Evolutionary conservation across 2,888 invertebrate species (phyloP), one percentile per base, ranked within the genome.

Genomic region (Oasisia sp.): DNA sequence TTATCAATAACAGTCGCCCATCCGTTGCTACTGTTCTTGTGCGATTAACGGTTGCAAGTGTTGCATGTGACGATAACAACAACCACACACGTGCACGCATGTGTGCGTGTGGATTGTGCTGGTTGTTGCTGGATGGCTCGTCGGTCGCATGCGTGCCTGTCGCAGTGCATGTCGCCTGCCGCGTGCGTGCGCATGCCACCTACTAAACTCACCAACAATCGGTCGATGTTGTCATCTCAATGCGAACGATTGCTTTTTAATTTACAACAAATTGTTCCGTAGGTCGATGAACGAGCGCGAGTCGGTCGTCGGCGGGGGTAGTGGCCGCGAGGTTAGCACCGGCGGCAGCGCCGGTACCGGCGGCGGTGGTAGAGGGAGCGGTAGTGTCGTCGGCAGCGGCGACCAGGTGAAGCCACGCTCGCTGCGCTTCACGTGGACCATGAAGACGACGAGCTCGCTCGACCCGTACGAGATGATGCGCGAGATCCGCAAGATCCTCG

Each of bases 391-490:
- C 90, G 58, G 89, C 92, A 91, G 32, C 50, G 92, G 92, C 58
- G 95, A 95, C 91, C 93, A 94, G 38, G 94, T 95, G 89, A 96
- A 96, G 93, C 96, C 96, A n/a, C 93, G 94, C 89, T 94, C 94
- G 44, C 92, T 94, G 99, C 98, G 99, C 94, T 99, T 99, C 97
- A 99, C 99, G 93, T 99, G 99, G 99, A 99, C 99, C 96, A 99
- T 99, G 99, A 99, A 99, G 97, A 99, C 99, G 91, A 99, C 99
- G 91, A 99, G 99, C 94, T 98, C 99, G 92, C 97, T 99, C 96
- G 94, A 99, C 97, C 99, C 99, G 91, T 98, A 99, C 96, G 99
- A 99, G 97, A 99, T 99, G 96, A 99, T 99, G 99, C 98, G 98
- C 94, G 99, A 99, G 97, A 99, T 99, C 95, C 97, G 99, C 95